Evolutionary conservation across 2,797 vertebrate genomes (phyloP).

Genomic region (Pipistrellus nathusii): DNA sequence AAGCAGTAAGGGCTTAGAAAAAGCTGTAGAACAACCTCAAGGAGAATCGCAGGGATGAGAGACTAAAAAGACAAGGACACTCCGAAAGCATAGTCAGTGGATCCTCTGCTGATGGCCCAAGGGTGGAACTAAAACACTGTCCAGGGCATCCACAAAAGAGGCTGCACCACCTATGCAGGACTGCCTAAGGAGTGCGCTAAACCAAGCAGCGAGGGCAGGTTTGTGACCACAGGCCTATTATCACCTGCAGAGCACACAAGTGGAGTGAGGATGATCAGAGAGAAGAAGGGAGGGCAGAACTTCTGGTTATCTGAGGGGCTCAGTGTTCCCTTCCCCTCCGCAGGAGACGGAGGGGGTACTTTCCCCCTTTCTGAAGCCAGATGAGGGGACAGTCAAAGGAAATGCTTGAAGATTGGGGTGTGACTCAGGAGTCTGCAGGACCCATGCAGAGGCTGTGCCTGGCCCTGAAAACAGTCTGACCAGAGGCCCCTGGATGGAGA

Average conservation of each 20-base stretch:
- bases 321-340: neutral
- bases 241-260: neutral
- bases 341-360: neutral
- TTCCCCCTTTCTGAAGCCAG: neutral
- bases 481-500: neutral
- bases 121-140: too few relatives aligned
- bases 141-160: rapidly evolving
- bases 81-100: neutral
- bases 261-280: too few relatives aligned
- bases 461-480: neutral
- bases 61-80: neutral
- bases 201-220: neutral
- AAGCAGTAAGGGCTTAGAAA: neutral
- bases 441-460: neutral
- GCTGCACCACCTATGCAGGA: rapidly evolving
- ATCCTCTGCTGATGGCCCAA: neutral
- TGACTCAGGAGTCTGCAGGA: neutral
- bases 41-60: neutral
- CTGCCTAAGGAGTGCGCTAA: neutral
- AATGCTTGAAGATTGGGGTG: neutral
- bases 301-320: neutral
- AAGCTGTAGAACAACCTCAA: neutral
- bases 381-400: neutral
- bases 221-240: neutral
- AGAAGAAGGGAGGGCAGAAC: neutral